Base-by-base conservation (phyloP, 2,113 vertebrate genomes). In the Psittacara wagleri region DNA sequence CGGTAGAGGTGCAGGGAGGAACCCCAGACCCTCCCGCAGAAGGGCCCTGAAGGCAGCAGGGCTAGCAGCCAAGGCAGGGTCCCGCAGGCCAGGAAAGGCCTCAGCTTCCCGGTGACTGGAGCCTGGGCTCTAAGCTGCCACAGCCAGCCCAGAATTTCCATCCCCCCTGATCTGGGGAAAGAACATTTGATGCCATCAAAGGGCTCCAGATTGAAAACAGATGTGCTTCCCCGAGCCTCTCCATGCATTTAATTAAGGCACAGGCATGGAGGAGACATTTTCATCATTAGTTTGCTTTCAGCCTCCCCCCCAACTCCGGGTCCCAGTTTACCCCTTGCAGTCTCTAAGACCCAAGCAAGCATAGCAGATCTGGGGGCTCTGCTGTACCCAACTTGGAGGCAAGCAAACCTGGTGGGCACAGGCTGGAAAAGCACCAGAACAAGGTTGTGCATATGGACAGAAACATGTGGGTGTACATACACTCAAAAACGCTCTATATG, bases 161-260 rank as follows among this genome's bases (percentile, higher is more conserved):
- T 98, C 98, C 98, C 97, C 98, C 98, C 97, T 86, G 98, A 99
- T 99, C 98, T 98, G 98, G 98, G 98, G 98, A 99, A 99, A 99
- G 98, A 98, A 98, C 99, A 99, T 99, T 99, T 99, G 99, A 99
- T 99, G 99, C 99, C 99, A 99, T 99, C 99, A 99, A 99, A 99
- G 99, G 97, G 96, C 98, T 97, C 96, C 95, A 97, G 98, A 99
- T 99, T 99, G 98, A 99, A 99, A 99, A 98, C 99, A 99, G 99
- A 99, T 99, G 99, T 99, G 98, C 96, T 97, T 97, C 97, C 96
- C 97, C 97, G 95, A 98, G 96, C 98, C 98, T 99, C 99, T 99
- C 99, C 98, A 98, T 99, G 99, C 98, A 99, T 99, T 99, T 99
- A 99, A 99, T 99, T 99, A 99, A 99, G 98, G 98, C 98, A 97